Evolutionary conservation across 2,113 vertebrate species (phyloP).

Genomic region (Alaudala cheleensis): DNA sequence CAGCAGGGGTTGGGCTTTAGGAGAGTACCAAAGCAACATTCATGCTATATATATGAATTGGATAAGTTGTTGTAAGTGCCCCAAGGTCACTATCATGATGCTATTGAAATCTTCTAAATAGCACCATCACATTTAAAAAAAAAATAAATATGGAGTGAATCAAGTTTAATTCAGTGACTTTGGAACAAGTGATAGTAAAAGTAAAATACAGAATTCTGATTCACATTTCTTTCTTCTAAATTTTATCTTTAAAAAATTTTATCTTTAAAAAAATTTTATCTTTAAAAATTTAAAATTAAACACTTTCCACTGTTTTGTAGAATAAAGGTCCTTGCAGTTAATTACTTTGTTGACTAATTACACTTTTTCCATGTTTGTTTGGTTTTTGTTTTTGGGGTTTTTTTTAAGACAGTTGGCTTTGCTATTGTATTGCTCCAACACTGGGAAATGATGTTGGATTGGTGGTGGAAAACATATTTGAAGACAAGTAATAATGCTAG

Average conservation of each 20-base stretch:
- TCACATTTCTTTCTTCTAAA: neutral
- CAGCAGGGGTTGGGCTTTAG: neutral
- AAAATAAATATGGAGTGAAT: neutral
- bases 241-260: neutral
- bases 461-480: neutral
- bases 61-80: neutral
- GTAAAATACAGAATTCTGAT: neutral
- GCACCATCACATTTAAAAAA: neutral
- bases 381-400: neutral
- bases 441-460: neutral
- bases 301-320: neutral
- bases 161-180: neutral
- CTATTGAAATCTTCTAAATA: neutral
- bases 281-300: neutral
- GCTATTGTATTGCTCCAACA: neutral
- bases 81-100: neutral
- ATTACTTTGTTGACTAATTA: neutral
- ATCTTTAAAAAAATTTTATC: neutral
- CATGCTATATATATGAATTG: neutral
- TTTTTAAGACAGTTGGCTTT: neutral
- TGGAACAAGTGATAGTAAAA: neutral
- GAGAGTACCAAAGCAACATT: neutral
- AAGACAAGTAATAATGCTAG: neutral
- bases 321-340: neutral
- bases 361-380: neutral